These are phyloP conservation scores for Euzophera pinguis DNA, from an alignment of 2,888 invertebrate species.

Conservation along the genomic window DNA sequence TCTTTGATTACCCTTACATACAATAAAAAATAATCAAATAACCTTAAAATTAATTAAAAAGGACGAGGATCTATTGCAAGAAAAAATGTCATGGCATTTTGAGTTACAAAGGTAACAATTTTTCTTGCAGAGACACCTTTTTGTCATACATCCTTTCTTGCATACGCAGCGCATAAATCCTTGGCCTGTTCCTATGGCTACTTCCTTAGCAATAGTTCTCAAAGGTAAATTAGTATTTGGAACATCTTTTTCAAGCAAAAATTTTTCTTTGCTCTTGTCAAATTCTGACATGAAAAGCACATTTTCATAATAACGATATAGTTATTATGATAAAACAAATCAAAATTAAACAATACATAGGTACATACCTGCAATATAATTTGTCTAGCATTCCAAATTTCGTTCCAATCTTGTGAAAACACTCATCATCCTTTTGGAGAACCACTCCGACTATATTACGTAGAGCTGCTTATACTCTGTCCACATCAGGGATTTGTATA, in stretches of 20 bases:
- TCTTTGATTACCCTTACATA: not conserved
- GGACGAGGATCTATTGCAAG: conserved; percentile 10
- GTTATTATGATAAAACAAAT: too few relatives aligned
- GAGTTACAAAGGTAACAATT: conserved; percentile 1
- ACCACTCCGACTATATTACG: conserved; percentile 13
- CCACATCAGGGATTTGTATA: conserved; percentile 16
- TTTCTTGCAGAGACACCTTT: conserved; percentile 8
- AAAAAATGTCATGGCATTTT: conserved; percentile 11
- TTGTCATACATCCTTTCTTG: not conserved
- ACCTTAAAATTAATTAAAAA: conserved; percentile 10
- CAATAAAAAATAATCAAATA: not conserved
- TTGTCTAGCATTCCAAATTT: conserved; percentile 4
- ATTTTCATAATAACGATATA: not conserved
- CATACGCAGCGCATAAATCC: conserved; percentile 14
- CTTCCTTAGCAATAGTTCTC: conserved; percentile 16
- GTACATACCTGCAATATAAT: conserved; percentile 8
- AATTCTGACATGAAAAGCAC: conserved; percentile 14
- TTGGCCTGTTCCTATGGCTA: conserved; percentile 15
- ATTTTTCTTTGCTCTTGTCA: conserved; percentile 15
- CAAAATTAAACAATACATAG: too few relatives aligned
- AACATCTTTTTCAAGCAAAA: conserved; percentile 11
- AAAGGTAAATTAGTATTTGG: conserved; percentile 12
- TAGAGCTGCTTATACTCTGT: conserved; percentile 7
- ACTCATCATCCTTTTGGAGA: conserved; percentile 4
- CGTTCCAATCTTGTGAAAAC: conserved; percentile 3